Conservation (phyloP, 2,797 vertebrate species). For the Limnodromus scolopaceus region DNA sequence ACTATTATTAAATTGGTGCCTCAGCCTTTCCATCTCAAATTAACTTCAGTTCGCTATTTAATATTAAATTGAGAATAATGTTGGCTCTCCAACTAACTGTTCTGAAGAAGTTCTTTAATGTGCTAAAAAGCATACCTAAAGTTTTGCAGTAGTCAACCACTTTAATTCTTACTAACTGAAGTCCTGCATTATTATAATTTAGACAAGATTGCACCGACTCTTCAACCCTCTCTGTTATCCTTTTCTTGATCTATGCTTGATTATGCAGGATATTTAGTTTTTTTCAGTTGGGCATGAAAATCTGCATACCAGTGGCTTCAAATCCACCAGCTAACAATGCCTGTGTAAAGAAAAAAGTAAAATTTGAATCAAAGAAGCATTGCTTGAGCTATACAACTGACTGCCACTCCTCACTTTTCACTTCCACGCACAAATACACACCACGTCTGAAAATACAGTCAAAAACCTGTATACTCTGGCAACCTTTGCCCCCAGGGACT, state of each 20-base stretch:
- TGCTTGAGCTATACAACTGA: background rate
- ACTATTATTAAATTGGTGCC: background rate
- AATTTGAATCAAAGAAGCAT: background rate
- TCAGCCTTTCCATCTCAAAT: background rate
- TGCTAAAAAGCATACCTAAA: background rate
- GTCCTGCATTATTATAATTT: background rate
- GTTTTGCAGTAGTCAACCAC: background rate
- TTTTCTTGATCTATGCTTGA: background rate
- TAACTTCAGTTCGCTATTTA: background rate
- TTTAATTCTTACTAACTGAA: background rate
- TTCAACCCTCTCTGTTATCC: background rate
- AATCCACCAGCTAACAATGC: background rate
- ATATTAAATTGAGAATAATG: conserved; percentile 5
- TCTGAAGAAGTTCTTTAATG: background rate
- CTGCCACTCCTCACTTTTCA: background rate
- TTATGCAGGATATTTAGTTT: background rate
- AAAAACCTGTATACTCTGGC: background rate
- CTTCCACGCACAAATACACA: background rate
- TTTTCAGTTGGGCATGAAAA: background rate
- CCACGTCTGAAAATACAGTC: background rate
- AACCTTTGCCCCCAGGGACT: background rate
- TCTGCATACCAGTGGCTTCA: background rate
- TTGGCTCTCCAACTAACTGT: background rate
- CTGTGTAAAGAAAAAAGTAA: background rate
- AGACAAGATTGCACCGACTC: background rate